Conservation (phyloP, 1,140 invertebrate species). For the Armadillidium nasatum region DNA sequence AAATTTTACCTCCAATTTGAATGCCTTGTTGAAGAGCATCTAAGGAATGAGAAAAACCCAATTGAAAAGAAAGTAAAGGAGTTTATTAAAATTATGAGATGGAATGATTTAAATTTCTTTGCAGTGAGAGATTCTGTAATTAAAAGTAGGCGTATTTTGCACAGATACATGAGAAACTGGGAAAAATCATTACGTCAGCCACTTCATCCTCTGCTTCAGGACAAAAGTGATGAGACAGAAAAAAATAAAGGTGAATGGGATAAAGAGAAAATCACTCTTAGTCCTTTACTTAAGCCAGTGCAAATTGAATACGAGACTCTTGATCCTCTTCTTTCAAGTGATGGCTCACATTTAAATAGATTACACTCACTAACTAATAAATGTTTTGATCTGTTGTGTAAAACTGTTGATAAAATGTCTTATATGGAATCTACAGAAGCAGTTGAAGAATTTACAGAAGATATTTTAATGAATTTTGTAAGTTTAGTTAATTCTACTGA, state of each 20-base stretch:
- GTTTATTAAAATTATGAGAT: slow-evolving; percentile 91
- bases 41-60: slow-evolving; percentile 64
- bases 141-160: slow-evolving; percentile 79
- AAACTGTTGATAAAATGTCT: slow-evolving; percentile 24
- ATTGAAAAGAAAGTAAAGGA: slow-evolving; percentile 89
- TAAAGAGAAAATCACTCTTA: slow-evolving; percentile 19
- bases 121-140: slow-evolving; percentile 81
- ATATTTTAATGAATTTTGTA: slow-evolving; percentile 35
- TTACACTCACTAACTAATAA: slow-evolving; percentile 18
- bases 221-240: slow-evolving; percentile 26
- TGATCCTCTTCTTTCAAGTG: slow-evolving; percentile 6
- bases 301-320: background rate
- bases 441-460: slow-evolving; percentile 35
- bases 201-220: slow-evolving; percentile 49
- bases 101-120: slow-evolving; percentile 93
- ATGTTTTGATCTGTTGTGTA: slow-evolving; percentile 21
- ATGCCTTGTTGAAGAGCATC: slow-evolving; percentile 58
- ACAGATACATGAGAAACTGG: slow-evolving; percentile 80
- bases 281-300: slow-evolving; percentile 1
- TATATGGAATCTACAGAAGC: slow-evolving; percentile 34
- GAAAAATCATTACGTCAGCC: slow-evolving; percentile 50
- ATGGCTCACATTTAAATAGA: slow-evolving; percentile 22
- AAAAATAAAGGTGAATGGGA: slow-evolving; percentile 32
- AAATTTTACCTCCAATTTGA: slow-evolving; percentile 79
- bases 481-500: slow-evolving; percentile 31